Evolutionary conservation across 2,888 invertebrate species (phyloP).

Genomic region (Frankliniella fusca): DNA sequence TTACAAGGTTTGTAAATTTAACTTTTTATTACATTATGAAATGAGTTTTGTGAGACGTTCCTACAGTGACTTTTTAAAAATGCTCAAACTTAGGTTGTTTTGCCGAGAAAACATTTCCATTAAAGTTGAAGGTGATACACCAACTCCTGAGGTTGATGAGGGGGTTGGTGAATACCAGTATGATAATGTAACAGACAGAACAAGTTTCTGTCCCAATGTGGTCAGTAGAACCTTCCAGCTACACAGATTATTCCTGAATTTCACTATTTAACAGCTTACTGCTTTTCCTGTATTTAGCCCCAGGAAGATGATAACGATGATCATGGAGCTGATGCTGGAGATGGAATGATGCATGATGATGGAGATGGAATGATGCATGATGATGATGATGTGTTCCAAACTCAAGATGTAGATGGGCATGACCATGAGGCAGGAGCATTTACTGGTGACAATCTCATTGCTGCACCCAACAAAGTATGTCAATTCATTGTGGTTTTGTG

Average conservation of each 20-base stretch:
- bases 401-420: slow-evolving; percentile 42
- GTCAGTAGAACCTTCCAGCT: slow-evolving; percentile 36
- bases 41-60: too few relatives aligned
- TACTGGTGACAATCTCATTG: slow-evolving; percentile 58
- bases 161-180: slow-evolving; percentile 52
- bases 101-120: slow-evolving; percentile 22
- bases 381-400: slow-evolving; percentile 44
- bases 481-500: neutral
- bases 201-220: slow-evolving; percentile 52
- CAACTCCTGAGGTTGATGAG: slow-evolving; percentile 42
- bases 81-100: slow-evolving; percentile 31
- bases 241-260: too few relatives aligned
- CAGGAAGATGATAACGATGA: slow-evolving; percentile 45
- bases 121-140: slow-evolving; percentile 31
- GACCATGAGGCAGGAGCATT: slow-evolving; percentile 42
- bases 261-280: slow-evolving; percentile 14
- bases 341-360: slow-evolving; percentile 42
- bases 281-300: slow-evolving; percentile 31
- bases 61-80: neutral
- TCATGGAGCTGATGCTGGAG: slow-evolving; percentile 43
- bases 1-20: slow-evolving; percentile 31
- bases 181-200: slow-evolving; percentile 53
- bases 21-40: slow-evolving; percentile 30
- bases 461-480: slow-evolving; percentile 60
- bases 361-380: slow-evolving; percentile 44